Percentiles rank a stretch among this genome's conserved stretches.
Conservation (phyloP, 2,888 invertebrate genomes). For the Apotomis betuletana region DNA sequence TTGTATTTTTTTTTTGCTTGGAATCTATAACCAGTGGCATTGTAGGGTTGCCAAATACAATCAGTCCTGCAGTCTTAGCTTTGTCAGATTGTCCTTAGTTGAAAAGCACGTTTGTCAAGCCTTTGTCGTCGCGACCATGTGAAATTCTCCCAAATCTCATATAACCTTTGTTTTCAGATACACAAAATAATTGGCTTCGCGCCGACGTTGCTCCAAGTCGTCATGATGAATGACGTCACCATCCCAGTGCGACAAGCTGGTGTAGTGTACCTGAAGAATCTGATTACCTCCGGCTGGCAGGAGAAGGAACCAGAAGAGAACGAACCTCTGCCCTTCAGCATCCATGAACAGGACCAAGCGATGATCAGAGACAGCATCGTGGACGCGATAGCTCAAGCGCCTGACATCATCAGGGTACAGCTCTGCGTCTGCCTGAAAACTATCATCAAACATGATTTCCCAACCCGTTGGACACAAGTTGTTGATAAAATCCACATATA, state of each 20-base stretch:
- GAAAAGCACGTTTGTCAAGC: background rate
- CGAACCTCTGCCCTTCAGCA: constrained; percentile 90
- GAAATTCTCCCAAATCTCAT: background rate
- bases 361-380: constrained; percentile 96
- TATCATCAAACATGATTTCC: constrained; percentile 98
- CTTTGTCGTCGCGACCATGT: background rate
- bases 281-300: constrained; percentile 94
- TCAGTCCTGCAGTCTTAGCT: too few species aligned
- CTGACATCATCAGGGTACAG: constrained; percentile 95
- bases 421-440: constrained; percentile 95
- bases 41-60: too few species aligned
- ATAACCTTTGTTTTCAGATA: constrained; percentile 62
- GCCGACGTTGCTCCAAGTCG: constrained; percentile 95
- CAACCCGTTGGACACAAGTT: constrained; percentile 96
- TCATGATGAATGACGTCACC: constrained; percentile 95
- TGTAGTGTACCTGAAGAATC: constrained; percentile 98
- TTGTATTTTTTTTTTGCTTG: too few species aligned
- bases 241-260: constrained; percentile 98
- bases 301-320: constrained; percentile 90
- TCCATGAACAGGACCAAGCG: constrained; percentile 98
- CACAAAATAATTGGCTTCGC: constrained; percentile 96
- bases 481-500: constrained; percentile 98
- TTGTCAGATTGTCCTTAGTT: background rate
- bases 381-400: constrained; percentile 97
- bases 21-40: too few species aligned